These are phyloP conservation scores for Todiramphus saurophagus DNA, from an alignment of 2,113 vertebrate genomes.

Conservation along the genomic window DNA sequence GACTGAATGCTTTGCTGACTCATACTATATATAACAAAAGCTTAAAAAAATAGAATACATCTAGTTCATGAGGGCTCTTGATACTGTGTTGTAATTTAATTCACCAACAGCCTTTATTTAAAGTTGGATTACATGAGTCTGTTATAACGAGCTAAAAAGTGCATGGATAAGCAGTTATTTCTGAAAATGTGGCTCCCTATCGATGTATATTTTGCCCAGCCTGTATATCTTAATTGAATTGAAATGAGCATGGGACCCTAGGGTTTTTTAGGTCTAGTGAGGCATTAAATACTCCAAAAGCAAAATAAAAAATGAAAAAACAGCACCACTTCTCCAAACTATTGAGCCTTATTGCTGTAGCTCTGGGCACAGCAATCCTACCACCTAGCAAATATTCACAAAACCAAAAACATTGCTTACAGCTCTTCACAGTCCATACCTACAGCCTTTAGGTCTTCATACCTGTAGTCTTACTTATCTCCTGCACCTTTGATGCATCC, in stretches of 20 bases:
- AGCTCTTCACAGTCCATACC: not conserved
- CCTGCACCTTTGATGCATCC: not conserved
- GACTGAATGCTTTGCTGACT: constrained; percentile 45
- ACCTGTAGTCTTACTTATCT: not conserved
- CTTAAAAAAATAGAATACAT: constrained; percentile 49
- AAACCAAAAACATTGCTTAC: not conserved
- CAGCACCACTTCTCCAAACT: not conserved
- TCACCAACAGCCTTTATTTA: constrained; percentile 67
- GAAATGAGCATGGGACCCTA: constrained; percentile 54
- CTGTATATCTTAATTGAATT: constrained; percentile 71
- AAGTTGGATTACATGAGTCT: constrained; percentile 47
- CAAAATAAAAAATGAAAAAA: constrained; percentile 43
- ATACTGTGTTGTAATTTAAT: constrained; percentile 62
- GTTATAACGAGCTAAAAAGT: constrained; percentile 67
- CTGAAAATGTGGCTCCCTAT: constrained; percentile 64
- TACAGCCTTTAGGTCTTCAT: not conserved
- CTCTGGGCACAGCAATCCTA: not conserved
- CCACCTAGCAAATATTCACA: not conserved
- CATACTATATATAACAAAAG: constrained; percentile 7
- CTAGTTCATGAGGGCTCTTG: constrained; percentile 46
- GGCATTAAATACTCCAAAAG: constrained; percentile 62
- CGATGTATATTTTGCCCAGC: constrained; percentile 51
- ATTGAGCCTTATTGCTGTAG: not conserved
- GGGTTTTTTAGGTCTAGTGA: constrained; percentile 65
- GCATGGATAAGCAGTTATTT: constrained; percentile 68